Conservation (phyloP, 2,113 vertebrate genomes). For the Bubo bubo region DNA sequence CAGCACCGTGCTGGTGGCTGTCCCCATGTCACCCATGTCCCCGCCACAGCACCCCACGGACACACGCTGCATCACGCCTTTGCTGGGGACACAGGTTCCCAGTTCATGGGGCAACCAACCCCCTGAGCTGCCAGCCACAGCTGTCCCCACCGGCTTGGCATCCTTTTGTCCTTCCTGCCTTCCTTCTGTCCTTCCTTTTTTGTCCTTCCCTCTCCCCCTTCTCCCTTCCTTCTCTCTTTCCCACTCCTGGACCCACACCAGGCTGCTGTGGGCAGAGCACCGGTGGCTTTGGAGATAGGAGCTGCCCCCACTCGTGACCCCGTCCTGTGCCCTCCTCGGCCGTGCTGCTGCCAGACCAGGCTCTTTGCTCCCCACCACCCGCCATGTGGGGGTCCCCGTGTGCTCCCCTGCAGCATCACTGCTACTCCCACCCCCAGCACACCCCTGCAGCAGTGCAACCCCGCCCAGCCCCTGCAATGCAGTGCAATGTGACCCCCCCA, state of each 20-base stretch:
- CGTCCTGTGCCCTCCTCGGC: neutral
- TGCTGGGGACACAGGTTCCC: neutral
- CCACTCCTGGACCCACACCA: neutral
- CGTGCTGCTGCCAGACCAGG: neutral
- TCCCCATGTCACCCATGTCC: neutral
- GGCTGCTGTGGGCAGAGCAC: neutral
- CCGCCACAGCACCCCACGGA: neutral
- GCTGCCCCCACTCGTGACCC: neutral
- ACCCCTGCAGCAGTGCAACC: neutral
- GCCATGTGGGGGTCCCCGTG: neutral
- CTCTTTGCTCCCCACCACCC: neutral
- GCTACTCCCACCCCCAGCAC: neutral
- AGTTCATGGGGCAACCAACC: neutral
- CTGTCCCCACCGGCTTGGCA: neutral
- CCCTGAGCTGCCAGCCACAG: accelerated
- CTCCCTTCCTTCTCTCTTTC: neutral
- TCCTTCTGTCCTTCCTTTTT: neutral
- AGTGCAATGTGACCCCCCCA: accelerated
- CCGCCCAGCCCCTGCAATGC: neutral
- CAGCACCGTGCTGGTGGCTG: accelerated
- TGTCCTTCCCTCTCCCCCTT: neutral
- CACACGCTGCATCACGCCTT: neutral
- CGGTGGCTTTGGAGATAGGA: neutral
- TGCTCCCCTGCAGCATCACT: neutral
- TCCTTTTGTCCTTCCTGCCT: neutral